Base-by-base conservation (phyloP, 2,113 vertebrate genomes). In the Protobothrops mucrosquamatus region DNA sequence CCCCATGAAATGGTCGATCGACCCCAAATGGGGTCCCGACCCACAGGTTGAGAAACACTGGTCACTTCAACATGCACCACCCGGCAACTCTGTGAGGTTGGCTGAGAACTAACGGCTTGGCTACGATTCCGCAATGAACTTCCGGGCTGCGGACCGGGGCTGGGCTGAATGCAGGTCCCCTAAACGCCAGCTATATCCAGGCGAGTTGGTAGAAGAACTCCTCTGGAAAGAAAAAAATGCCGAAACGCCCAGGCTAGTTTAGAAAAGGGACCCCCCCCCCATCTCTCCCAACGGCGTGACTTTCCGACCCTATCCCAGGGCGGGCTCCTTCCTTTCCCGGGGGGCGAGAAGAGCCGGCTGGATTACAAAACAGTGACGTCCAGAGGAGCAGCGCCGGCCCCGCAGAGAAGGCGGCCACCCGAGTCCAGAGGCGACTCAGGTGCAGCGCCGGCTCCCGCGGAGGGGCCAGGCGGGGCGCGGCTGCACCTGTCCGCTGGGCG, bases 401-500 rank as follows among this genome's bases (percentile, higher is more conserved):
- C 52, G 92, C n/a, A 9, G 6, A 1, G 18, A n/a, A 7, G 48
- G 26, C 55, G 22, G 6, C 34, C 0, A 54, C 54, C 20, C 57
- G 22, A 29, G 61, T 6, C 18, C 23, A 12, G 23, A 23, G 26
- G 43, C 23, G 46, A 12, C 85, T 26, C 22, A 15, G 22, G 7
- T 6, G 85, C 34, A 26, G 22, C 24, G 52, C 87, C 7, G 74
- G 3, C 10, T 2, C 52, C 20, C 5, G 29, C 2, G 43, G 6
- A 20, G 1, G 6, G 81, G 26, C 56, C 11, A 3, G 61, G 74
- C 52, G 0, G 0, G 43, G 2, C 85, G 61, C 4, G 81, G 5
- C 85, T 52, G 81, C 88, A 92, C 93, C 93, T 93, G 92, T 86
- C 61, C 46, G 14, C 57, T 15, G 29, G 46, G 24, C 29, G 51